Evolutionary conservation across 2,888 invertebrate species (phyloP).

Genomic region (Capitulum mitella): DNA sequence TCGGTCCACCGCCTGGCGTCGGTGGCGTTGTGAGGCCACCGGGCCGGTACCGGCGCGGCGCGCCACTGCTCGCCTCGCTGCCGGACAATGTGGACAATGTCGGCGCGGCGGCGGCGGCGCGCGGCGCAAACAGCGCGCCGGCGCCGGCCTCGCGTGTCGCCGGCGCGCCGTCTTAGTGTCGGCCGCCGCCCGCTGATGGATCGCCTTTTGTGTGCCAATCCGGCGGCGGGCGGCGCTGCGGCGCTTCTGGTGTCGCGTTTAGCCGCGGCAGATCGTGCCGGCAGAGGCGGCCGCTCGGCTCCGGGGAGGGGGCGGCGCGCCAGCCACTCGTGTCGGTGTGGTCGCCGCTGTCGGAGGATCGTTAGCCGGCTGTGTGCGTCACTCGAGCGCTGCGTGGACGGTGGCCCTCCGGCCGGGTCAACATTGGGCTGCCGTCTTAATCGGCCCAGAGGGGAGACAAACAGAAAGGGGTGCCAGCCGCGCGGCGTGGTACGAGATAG

Average conservation of each 20-base stretch:
- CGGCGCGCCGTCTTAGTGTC: neutral
- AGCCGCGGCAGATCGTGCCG: neutral
- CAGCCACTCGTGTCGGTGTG: neutral
- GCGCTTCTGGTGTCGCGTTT: neutral
- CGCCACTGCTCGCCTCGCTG: neutral
- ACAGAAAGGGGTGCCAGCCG: too few species aligned
- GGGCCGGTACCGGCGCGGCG: neutral
- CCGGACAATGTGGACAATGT: too few species aligned
- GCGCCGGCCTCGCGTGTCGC: neutral
- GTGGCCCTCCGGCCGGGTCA: too few species aligned
- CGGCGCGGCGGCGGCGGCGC: too few species aligned
- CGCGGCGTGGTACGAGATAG: too few species aligned
- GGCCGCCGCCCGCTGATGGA: neutral
- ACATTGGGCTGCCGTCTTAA: too few species aligned
- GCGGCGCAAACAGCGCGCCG: too few species aligned
- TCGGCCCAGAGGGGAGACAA: too few species aligned
- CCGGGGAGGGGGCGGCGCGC: neutral
- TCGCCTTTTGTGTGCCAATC: slow-evolving; percentile 16
- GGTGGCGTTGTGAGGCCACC: neutral
- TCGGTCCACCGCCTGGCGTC: too few species aligned
- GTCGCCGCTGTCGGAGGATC: too few species aligned
- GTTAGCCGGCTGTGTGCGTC: too few species aligned
- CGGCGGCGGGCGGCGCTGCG: neutral
- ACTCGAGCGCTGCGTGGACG: neutral
- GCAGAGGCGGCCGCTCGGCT: too few species aligned